Conservation (phyloP, 2,113 vertebrate genomes). For the Passerina amoena region DNA sequence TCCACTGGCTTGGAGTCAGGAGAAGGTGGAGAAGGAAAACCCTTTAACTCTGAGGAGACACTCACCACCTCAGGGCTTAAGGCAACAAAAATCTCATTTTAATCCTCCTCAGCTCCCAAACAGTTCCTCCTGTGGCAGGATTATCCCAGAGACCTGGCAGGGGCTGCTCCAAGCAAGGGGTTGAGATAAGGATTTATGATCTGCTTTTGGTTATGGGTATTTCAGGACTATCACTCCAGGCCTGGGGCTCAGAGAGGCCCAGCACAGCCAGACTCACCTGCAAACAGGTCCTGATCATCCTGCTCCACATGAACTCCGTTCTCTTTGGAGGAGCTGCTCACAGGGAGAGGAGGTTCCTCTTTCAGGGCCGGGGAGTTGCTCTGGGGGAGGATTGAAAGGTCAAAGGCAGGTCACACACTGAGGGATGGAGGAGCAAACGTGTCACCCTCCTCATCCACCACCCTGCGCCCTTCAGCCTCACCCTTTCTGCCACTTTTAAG, state of each 20-base stretch:
- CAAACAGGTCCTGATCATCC: constrained; percentile 89
- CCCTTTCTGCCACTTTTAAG: neutral
- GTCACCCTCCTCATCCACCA: neutral
- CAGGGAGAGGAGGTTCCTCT: constrained; percentile 46
- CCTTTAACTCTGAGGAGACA: neutral
- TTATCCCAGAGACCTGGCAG: neutral
- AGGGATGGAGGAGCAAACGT: neutral
- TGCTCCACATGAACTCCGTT: constrained; percentile 87
- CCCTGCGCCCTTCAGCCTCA: neutral
- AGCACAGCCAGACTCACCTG: constrained; percentile 73
- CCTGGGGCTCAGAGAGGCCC: neutral
- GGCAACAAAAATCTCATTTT: neutral
- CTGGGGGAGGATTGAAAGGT: constrained; percentile 26
- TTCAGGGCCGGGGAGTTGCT: constrained; percentile 49
- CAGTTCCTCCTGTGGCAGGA: neutral
- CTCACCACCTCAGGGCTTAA: neutral
- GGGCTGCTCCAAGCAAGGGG: fast-evolving
- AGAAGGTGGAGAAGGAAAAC: neutral
- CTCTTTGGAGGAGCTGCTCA: constrained; percentile 74
- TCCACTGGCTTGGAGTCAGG: neutral
- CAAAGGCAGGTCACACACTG: neutral
- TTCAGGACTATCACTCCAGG: neutral
- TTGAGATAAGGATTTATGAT: neutral
- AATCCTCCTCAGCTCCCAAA: neutral
- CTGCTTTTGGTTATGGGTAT: neutral